A percentile compares a stretch with the other conserved stretches of the same genome.
phyloP scores from a whole-genome alignment of 2,888 invertebrate species.

The Phania funesta region DNA sequence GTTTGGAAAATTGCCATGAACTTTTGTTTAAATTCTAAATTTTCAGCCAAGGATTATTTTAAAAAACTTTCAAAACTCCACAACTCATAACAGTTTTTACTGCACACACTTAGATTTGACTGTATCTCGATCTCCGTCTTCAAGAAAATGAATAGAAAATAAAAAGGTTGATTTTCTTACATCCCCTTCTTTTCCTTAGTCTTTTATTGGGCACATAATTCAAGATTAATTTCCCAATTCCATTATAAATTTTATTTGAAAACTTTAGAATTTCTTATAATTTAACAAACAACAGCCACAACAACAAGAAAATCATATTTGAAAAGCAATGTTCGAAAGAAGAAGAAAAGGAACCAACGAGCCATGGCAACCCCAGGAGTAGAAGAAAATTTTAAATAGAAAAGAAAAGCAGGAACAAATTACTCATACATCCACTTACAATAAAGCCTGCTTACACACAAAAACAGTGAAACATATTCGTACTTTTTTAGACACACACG shows the following conservation, averaged over 20 bases:
- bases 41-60: too few species aligned
- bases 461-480: too few species aligned
- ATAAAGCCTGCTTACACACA: not conserved
- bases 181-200: not conserved
- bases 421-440: not conserved
- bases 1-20: too few species aligned
- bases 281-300: slow-evolving; percentile 12
- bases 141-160: too few species aligned
- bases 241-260: slow-evolving; percentile 61
- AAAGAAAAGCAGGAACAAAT: not conserved
- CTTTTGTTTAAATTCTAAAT: too few species aligned
- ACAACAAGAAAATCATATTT: not conserved
- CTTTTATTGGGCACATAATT: slow-evolving; percentile 28
- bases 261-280: slow-evolving; percentile 55
- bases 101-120: too few species aligned
- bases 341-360: slow-evolving; percentile 28
- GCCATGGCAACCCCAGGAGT: slow-evolving; percentile 23
- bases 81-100: too few species aligned
- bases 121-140: too few species aligned
- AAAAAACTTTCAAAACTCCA: too few species aligned
- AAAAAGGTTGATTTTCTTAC: not conserved
- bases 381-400: not conserved
- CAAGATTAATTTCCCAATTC: slow-evolving; percentile 57
- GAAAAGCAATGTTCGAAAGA: not conserved
- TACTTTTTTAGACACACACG: not conserved